Conservation (phyloP, 2,797 vertebrate species). For the Rhinoraja longicauda region DNA sequence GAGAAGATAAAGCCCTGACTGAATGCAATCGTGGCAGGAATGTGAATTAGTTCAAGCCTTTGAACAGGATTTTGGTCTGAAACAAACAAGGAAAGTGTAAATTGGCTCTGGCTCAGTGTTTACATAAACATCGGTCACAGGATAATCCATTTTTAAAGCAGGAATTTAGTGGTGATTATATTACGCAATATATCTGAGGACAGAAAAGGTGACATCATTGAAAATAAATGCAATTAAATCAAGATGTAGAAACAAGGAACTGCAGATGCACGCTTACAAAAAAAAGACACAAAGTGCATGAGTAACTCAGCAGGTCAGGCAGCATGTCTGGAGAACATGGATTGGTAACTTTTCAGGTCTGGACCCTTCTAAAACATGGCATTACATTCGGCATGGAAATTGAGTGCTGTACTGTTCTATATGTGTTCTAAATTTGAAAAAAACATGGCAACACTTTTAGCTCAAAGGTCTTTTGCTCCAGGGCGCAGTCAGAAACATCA, state of each 20-base stretch:
- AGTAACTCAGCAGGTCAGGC: no score
- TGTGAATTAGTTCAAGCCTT: conserved; percentile 3
- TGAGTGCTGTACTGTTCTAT: no score
- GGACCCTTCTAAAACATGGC: no score
- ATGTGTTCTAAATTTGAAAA: no score
- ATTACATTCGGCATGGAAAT: no score
- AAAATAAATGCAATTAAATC: background rate
- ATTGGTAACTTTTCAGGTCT: no score
- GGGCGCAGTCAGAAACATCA: background rate
- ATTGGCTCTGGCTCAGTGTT: background rate
- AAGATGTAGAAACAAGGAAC: background rate
- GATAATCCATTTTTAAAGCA: background rate
- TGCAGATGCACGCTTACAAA: no score
- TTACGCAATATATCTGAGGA: background rate
- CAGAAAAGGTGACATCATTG: background rate
- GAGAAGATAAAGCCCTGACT: background rate
- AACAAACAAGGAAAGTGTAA: background rate
- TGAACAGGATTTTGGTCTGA: background rate
- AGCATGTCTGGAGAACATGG: no score
- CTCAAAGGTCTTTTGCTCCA: background rate
- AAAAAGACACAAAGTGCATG: no score
- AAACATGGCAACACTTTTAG: no score
- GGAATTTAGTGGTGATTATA: background rate
- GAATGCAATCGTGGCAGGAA: background rate
- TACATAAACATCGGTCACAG: background rate